Evolutionary conservation across 1,140 invertebrate genomes (phyloP), one percentile per base, ranked within the genome.

Genomic region (Drosophila bipectinata): DNA sequence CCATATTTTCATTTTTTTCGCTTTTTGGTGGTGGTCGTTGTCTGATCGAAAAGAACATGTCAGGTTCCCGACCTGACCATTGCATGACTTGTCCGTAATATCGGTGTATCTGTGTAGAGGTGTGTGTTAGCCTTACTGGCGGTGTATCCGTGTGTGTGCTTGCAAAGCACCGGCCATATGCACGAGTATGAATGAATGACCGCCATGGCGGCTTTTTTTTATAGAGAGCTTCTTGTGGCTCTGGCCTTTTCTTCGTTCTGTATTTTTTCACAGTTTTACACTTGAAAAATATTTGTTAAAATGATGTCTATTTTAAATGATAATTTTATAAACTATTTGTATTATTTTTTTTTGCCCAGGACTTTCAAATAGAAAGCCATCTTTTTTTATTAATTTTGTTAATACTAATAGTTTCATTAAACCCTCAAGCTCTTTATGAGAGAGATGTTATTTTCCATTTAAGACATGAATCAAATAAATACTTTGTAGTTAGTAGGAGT

Each of bases 41-140:
- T 87, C 82, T 82, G 83, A 87, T 87, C 67, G 72, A 83, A 88
- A 78, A 83, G 83, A 88, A 88, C 83, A 88, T 87, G 83, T 88
- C 77, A 76, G 83, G 72, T 74, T 45, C 47, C 63, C 63, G 63
- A 67, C 71, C 60, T 79, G 76, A 79, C 66, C 83, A 88, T 88
- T 82, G 83, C 83, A 88, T 79, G 83, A 59, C 83, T 77, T 68
- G 48, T 44, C 47, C 58, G 18, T 39, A 41, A 45, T 48, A 26
- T 41, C 30, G 48, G 51, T 56, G 28, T 39, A 28, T 6, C 26
- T 1, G 5, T 58, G 45, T 41, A 28, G 53, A 48, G 28, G 12
- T 63, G 45, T 60, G 64, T 34, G 18, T 66, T 48, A 7, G 41
- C 41, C 14, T 47, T 47, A 47, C 14, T 21, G 44, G 15, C 10